Evolutionary conservation across 2,797 vertebrate genomes (phyloP).

Genomic region (Tadarida brasiliensis): DNA sequence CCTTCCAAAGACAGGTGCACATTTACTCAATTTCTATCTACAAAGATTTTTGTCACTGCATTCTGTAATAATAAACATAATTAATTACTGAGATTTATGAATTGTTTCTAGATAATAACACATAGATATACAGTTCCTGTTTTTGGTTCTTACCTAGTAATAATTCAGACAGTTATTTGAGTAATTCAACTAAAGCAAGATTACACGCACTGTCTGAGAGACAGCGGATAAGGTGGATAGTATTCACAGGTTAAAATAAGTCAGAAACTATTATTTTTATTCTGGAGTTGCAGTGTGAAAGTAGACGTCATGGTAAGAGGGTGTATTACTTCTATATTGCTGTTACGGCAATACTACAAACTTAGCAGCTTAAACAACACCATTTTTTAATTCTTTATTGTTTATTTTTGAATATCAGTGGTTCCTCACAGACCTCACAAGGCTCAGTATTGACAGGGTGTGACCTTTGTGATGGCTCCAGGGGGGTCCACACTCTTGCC

Average conservation of each 20-base stretch:
- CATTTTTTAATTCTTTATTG: neutral
- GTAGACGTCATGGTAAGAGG: neutral
- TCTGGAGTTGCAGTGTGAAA: neutral
- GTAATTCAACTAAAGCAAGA: neutral
- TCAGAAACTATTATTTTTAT: neutral
- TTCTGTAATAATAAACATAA: neutral
- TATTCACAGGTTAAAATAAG: slow-evolving; percentile 10
- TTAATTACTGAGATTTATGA: slow-evolving; percentile 20
- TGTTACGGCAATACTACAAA: neutral
- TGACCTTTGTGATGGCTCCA: neutral
- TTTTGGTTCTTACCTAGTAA: neutral
- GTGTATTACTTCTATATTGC: neutral
- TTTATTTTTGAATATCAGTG: neutral
- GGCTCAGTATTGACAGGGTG: rapidly evolving
- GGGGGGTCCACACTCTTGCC: rapidly evolving
- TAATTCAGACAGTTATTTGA: neutral
- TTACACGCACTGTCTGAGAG: neutral
- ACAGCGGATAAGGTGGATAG: neutral
- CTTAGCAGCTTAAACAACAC: neutral
- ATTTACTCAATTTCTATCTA: neutral
- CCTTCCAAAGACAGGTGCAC: neutral
- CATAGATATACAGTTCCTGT: neutral
- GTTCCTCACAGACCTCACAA: neutral
- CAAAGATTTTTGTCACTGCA: neutral
- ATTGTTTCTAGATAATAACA: neutral